Base-by-base conservation (phyloP, 2,888 invertebrate genomes). In the Congeria kusceri region DNA sequence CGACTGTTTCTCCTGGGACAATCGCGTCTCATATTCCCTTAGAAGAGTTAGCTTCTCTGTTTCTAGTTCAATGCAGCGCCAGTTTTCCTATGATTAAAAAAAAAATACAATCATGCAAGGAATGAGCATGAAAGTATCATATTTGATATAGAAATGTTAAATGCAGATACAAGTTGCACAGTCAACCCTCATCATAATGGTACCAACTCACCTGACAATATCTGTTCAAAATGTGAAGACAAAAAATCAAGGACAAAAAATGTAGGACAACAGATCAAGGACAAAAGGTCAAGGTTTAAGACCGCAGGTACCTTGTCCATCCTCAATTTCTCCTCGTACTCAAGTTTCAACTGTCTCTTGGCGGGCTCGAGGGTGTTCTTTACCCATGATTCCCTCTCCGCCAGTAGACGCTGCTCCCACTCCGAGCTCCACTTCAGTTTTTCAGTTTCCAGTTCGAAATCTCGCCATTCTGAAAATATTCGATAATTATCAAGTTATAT, bases 401-500 rank as follows among this genome's bases (percentile, higher is more conserved):
- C 56, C 57, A 61, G 44, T 18, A 82, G 46, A 56, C 75, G 71
- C 23, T 62, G 64, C 49, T 82, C 78, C 75, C 72, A 75, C 59
- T 82, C 77, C 3, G 68, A 58, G 3, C 75, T 49, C 82, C 82
- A 82, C 28, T 78, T 75, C 5, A 82, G 66, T 67, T 71, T 78
- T 57, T 82, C 75, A 2, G 82, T 82, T 58, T 82, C 82, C n/a
- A 82, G 61, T 53, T 82, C 82, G 11, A 82, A 68, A n/a, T 77
- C 82, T 61, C 63, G 63, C 82, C 82, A 82, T 15, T 39, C 39
- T 39, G 39, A 39, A 39, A 39, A 39, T 3, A 39, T 1, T 1
- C 39, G n/a, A n/a, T n/a, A n/a, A n/a, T n/a, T n/a, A n/a, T n/a
- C n/a, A n/a, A n/a, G n/a, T n/a, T 11, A 3, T 13, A 39, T 3